These are phyloP conservation scores for Coilia nasus DNA, from an alignment of 2,797 vertebrate species.

Conservation along the genomic window DNA sequence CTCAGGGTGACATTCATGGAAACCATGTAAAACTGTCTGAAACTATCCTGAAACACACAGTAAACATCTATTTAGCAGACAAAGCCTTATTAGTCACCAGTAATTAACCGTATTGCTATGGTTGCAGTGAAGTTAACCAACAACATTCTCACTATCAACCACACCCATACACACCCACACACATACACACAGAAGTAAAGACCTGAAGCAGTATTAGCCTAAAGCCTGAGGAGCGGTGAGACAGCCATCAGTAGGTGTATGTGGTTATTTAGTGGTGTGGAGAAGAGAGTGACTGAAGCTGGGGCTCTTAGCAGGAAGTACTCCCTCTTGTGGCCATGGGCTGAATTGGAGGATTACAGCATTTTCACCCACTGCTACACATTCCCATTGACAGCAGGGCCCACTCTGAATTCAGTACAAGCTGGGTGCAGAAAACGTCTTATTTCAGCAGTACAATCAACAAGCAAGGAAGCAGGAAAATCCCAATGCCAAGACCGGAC, in stretches of 20 bases:
- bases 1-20: background rate
- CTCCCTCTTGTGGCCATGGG: slow-evolving; percentile 20
- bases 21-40: background rate
- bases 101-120: background rate
- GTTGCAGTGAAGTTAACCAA: background rate
- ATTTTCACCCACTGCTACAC: background rate
- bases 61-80: background rate
- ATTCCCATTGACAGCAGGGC: background rate
- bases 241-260: slow-evolving; percentile 12
- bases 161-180: slow-evolving; percentile 7
- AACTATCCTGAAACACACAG: background rate
- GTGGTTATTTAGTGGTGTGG: background rate
- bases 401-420: background rate
- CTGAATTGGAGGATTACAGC: slow-evolving; percentile 10
- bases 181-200: slow-evolving; percentile 19
- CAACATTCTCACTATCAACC: slow-evolving; percentile 1
- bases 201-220: slow-evolving; percentile 14
- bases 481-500: too few species aligned
- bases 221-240: background rate
- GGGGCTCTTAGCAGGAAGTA: background rate
- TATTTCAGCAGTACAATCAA: background rate
- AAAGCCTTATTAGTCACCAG: background rate
- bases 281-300: background rate
- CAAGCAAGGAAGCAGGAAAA: background rate
- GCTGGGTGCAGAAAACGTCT: background rate